Conservation (phyloP, 1,140 invertebrate genomes). For the Drosophila nannoptera region DNA sequence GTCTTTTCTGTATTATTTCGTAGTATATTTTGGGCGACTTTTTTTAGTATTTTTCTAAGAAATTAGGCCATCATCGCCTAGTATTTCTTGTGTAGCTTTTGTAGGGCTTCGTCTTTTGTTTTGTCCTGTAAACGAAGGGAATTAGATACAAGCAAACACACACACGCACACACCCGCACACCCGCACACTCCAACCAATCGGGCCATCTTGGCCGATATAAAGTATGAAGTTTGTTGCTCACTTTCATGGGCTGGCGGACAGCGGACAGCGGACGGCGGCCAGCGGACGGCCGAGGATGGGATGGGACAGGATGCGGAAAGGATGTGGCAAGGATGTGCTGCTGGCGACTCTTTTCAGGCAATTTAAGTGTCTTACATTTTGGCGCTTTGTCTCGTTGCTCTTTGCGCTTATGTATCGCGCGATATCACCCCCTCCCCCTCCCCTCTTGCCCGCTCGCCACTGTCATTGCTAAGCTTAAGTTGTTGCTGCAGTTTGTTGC, state of each 20-base stretch:
- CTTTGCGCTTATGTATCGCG: slow-evolving; percentile 52
- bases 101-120: not conserved
- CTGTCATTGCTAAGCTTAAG: slow-evolving; percentile 70
- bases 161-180: not conserved
- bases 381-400: slow-evolving; percentile 70
- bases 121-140: not conserved
- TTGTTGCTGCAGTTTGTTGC: slow-evolving; percentile 59
- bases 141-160: too few species aligned
- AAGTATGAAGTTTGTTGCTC: slow-evolving; percentile 78
- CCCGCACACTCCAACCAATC: slow-evolving; percentile 8
- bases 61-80: too few species aligned
- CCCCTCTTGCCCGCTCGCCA: slow-evolving; percentile 40
- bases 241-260: slow-evolving; percentile 65
- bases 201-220: slow-evolving; percentile 40
- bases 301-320: too few species aligned
- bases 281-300: slow-evolving; percentile 34
- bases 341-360: slow-evolving; percentile 67
- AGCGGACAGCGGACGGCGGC: slow-evolving; percentile 49
- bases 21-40: too few species aligned
- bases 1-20: too few species aligned
- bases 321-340: not conserved
- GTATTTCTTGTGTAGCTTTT: not conserved
- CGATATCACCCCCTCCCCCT: not conserved
- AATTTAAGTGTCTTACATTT: slow-evolving; percentile 75
- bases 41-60: too few species aligned